These are phyloP conservation scores for Limnothrissa miodon DNA, from an alignment of 2,113 vertebrate genomes.

Conservation along the genomic window DNA sequence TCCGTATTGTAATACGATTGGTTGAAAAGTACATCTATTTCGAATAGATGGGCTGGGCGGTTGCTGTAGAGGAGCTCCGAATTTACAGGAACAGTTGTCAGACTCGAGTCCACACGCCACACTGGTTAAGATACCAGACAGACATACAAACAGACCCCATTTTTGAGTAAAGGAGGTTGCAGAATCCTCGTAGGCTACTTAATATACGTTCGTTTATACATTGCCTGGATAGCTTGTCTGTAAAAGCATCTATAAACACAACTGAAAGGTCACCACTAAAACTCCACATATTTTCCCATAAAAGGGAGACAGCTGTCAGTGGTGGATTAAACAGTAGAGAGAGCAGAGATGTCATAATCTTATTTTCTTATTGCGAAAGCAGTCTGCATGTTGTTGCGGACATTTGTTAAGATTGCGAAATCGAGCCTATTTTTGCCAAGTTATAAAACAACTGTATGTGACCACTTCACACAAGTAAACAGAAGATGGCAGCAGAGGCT, in stretches of 20 bases:
- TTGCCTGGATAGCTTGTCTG: too few species aligned
- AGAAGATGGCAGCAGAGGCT: constrained; percentile 4
- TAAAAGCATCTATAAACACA: too few species aligned
- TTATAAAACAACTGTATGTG: too few species aligned
- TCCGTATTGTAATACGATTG: constrained; percentile 48
- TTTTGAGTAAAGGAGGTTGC: neutral
- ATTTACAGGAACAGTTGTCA: constrained; percentile 36
- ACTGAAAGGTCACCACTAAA: too few species aligned
- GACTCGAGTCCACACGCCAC: neutral
- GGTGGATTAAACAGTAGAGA: neutral
- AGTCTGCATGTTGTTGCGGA: too few species aligned
- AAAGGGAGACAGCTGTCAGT: neutral
- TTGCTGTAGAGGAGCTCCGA: constrained; percentile 20
- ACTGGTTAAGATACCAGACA: neutral
- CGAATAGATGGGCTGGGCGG: constrained; percentile 33
- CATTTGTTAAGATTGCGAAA: too few species aligned
- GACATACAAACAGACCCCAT: neutral
- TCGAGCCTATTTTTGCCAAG: too few species aligned
- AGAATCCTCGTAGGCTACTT: too few species aligned
- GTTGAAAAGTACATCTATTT: constrained; percentile 46
- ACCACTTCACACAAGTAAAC: neutral
- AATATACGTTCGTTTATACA: too few species aligned
- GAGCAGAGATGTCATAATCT: neutral
- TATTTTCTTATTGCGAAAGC: neutral
- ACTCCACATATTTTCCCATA: neutral